These are phyloP conservation scores for Sebastes itinus DNA, from an alignment of 2,797 vertebrate genomes.

Conservation along the genomic window DNA sequence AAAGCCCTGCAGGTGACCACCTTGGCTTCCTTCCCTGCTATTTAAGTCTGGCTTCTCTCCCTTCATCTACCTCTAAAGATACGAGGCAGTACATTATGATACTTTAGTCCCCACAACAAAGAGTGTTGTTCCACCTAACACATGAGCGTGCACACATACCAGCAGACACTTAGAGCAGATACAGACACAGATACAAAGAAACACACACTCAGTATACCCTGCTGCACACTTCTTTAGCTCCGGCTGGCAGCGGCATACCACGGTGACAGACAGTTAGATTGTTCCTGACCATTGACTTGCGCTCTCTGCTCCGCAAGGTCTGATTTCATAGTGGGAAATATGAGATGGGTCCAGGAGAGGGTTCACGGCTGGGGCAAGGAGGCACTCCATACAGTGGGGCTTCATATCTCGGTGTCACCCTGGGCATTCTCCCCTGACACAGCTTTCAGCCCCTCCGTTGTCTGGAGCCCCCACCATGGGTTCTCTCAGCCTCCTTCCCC, in stretches of 20 bases:
- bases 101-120: slow-evolving; percentile 31
- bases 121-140: slow-evolving; percentile 33
- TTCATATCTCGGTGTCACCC: slow-evolving; percentile 81
- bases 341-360: slow-evolving; percentile 75
- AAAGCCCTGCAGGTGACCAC: slow-evolving; percentile 56
- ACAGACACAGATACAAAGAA: slow-evolving; percentile 56
- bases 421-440: slow-evolving; percentile 78
- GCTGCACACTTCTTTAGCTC: slow-evolving; percentile 61
- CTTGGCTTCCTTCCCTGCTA: slow-evolving; percentile 62
- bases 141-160: slow-evolving; percentile 42
- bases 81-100: slow-evolving; percentile 50
- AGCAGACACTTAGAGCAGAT: slow-evolving; percentile 51
- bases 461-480: slow-evolving; percentile 49
- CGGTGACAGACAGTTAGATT: slow-evolving; percentile 84
- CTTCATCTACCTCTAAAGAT: slow-evolving; percentile 37
- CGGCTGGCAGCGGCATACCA: slow-evolving; percentile 65
- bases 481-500: slow-evolving; percentile 57
- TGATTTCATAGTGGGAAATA: slow-evolving; percentile 84
- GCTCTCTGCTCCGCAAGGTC: slow-evolving; percentile 78
- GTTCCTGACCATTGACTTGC: slow-evolving; percentile 84
- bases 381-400: slow-evolving; percentile 73
- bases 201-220: slow-evolving; percentile 50
- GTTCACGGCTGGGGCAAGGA: slow-evolving; percentile 83
- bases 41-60: slow-evolving; percentile 37
- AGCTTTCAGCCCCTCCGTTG: slow-evolving; percentile 73